Evolutionary conservation across 1,140 invertebrate species (phyloP).

Genomic region (Thalassaphorura encarpata): DNA sequence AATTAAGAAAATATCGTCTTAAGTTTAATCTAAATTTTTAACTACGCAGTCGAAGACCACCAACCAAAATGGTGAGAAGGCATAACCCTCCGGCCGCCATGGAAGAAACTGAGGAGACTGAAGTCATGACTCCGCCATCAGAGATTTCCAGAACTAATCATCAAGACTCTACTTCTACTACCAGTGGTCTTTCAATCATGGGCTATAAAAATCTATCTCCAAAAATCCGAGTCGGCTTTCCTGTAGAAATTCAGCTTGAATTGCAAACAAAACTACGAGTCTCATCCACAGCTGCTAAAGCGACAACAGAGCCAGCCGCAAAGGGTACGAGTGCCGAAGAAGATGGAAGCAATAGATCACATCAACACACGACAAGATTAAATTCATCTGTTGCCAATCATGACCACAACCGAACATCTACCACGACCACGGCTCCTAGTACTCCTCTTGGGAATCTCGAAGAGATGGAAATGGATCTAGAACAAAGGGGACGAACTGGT

Average conservation of each 20-base stretch:
- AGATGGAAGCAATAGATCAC: background rate
- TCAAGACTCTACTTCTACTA: too few species aligned
- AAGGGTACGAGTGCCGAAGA: background rate
- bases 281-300: background rate
- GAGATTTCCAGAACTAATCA: too few species aligned
- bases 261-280: slow-evolving; percentile 21
- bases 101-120: too few species aligned
- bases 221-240: slow-evolving; percentile 32
- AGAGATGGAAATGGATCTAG: background rate
- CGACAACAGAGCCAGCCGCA: background rate
- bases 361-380: too few species aligned
- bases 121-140: too few species aligned
- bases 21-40: too few species aligned
- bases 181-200: too few species aligned
- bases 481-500: too few species aligned
- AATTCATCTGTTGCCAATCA: background rate
- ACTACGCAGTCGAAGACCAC: slow-evolving; percentile 42
- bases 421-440: background rate
- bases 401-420: background rate
- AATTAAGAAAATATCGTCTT: too few species aligned
- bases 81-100: too few species aligned
- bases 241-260: slow-evolving; percentile 31
- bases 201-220: slow-evolving; percentile 32
- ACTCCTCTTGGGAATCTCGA: background rate
- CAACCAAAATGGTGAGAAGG: too few species aligned